Conservation (phyloP, 2,888 invertebrate genomes). For the Colletes collaris region DNA sequence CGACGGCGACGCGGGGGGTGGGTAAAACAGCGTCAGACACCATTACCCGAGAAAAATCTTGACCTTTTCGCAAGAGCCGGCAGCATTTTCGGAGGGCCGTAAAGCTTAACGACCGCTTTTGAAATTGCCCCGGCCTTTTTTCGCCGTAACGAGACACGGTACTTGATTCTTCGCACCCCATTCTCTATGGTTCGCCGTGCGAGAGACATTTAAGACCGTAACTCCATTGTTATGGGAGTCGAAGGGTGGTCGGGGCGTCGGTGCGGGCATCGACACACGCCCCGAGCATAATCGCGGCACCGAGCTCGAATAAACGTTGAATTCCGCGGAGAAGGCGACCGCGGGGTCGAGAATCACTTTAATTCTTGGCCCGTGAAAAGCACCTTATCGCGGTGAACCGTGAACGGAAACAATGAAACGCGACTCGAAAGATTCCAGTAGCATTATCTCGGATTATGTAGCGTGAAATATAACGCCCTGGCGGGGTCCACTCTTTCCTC, state of each 20-base stretch:
- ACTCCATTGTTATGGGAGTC: slow-evolving; percentile 65
- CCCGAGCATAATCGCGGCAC: slow-evolving; percentile 58
- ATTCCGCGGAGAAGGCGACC: slow-evolving; percentile 48
- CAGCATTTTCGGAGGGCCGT: slow-evolving; percentile 62
- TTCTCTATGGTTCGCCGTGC: slow-evolving; percentile 67
- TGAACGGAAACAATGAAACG: slow-evolving; percentile 47
- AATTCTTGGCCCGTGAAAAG: slow-evolving; percentile 42
- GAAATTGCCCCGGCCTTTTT: slow-evolving; percentile 74
- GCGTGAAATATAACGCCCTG: slow-evolving; percentile 40
- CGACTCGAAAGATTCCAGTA: slow-evolving; percentile 19
- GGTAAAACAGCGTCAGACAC: slow-evolving; percentile 38
- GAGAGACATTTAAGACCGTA: slow-evolving; percentile 72
- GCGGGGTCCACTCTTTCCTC: slow-evolving; percentile 2
- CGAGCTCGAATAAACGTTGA: slow-evolving; percentile 63
- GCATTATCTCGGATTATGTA: slow-evolving; percentile 44
- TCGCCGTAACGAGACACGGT: slow-evolving; percentile 71
- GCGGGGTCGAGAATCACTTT: slow-evolving; percentile 51
- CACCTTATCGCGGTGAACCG: slow-evolving; percentile 59
- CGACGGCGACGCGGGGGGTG: slow-evolving; percentile 3
- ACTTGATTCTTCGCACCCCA: slow-evolving; percentile 72
- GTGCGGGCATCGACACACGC: slow-evolving; percentile 43
- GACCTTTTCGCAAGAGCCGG: slow-evolving; percentile 68
- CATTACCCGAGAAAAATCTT: slow-evolving; percentile 68
- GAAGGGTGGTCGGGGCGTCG: slow-evolving; percentile 4
- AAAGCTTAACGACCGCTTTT: slow-evolving; percentile 77